Evolutionary conservation across 2,888 invertebrate genomes (phyloP).

Genomic region (Terebella lapidaria): DNA sequence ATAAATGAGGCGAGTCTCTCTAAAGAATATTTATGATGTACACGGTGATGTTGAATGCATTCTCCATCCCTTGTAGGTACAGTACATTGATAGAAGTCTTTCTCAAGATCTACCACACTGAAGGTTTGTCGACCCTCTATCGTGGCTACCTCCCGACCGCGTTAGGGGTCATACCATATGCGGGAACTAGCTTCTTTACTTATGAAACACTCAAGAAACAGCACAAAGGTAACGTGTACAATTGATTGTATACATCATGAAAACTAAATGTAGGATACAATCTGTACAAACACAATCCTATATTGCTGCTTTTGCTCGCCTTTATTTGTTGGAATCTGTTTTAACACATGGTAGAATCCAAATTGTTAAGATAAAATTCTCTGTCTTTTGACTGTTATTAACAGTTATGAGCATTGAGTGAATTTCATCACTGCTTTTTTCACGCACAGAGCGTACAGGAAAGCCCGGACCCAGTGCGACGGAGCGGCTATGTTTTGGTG

Average conservation of each 20-base stretch:
- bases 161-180: constrained; percentile 90
- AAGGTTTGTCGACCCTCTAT: constrained; percentile 75
- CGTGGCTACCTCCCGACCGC: constrained; percentile 86
- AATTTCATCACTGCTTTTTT: too few species aligned
- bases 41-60: too few species aligned
- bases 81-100: constrained; percentile 49
- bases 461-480: constrained; percentile 3
- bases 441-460: background rate
- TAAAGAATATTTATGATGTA: too few species aligned
- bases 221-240: constrained; percentile 48
- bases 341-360: too few species aligned
- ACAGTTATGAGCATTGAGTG: too few species aligned
- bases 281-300: too few species aligned
- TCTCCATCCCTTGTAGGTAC: background rate
- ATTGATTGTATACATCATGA: too few species aligned
- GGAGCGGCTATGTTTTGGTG: constrained; percentile 73
- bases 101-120: constrained; percentile 66
- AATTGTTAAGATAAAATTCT: too few species aligned
- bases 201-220: constrained; percentile 87
- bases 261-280: too few species aligned
- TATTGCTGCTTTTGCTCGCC: too few species aligned
- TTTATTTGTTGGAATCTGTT: background rate
- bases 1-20: too few species aligned
- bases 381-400: too few species aligned
- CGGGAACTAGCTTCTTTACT: constrained; percentile 94